Evolutionary conservation across 1,140 invertebrate genomes (phyloP), one percentile per base, ranked within the genome.

Genomic region (Ceratoteleas bidentatus): DNA sequence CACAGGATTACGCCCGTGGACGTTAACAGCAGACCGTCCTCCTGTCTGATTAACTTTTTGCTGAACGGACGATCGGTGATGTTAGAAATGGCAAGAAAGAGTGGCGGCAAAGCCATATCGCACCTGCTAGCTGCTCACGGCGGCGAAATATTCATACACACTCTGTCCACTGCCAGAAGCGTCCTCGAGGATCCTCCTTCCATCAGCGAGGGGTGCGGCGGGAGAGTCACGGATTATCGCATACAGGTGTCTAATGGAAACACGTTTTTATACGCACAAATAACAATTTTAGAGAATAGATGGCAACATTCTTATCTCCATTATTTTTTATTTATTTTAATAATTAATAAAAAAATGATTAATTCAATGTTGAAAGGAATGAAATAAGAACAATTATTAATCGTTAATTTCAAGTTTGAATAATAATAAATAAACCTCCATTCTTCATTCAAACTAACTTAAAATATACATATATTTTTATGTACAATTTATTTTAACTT

Each of bases 111-210:
- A 88, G 95, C 97, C 0, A 96, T 97, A 43, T 98, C 97, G 7
- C 98, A 99, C 91, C 94, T 99, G 87, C 87, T 99, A 54, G 96
- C 97, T 0, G 96, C 97, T 2, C 98, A 99, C 85, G 97, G 97
- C 2, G 98, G 97, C 3, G 98, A 99, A 92, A 97, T 99, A 81
- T 99, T 98, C 91, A 97, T 99, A 75, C 98, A 99, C 84, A 96
- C 97, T 2, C 91, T 99, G 36, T 95, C 95, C 13, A 97, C 96
- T 0, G 93, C 94, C 5, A 93, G 97, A 50, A 97, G 96, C 49
- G 95, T 98, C 4, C 93, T 99, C 52, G 98, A 99, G 90, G 98
- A 99, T 92, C 97, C 97, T 6, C 98, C 98, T 0, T 97, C 97
- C 0, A 98, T 99, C 33, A 97, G 95, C 66, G 98, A 99, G 91